Conservation (phyloP, 2,888 invertebrate genomes). For the Unio pictorum region DNA sequence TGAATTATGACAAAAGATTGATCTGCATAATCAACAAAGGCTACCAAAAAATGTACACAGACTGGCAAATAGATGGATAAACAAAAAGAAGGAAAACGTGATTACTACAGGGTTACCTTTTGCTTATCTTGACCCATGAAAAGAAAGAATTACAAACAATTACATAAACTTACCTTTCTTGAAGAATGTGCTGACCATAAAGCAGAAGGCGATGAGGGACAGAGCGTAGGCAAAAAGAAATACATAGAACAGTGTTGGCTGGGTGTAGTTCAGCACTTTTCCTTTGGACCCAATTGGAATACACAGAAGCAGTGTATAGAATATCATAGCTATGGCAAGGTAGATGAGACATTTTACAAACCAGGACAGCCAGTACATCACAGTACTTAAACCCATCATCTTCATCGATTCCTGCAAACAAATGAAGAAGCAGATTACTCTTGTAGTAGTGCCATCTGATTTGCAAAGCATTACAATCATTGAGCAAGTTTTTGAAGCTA, state of each 20-base stretch:
- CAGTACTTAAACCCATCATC: constrained; percentile 88
- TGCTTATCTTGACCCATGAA: too few relatives aligned
- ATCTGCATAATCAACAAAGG: too few relatives aligned
- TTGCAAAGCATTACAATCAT: too few relatives aligned
- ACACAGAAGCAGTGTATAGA: constrained; percentile 70
- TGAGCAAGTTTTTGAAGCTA: too few relatives aligned
- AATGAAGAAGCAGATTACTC: neutral
- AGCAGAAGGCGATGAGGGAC: constrained; percentile 83
- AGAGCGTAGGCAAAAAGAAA: constrained; percentile 82
- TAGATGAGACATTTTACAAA: constrained; percentile 83
- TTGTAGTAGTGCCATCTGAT: too few relatives aligned
- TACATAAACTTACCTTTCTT: constrained; percentile 78
- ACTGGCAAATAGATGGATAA: too few relatives aligned
- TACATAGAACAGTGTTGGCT: constrained; percentile 79
- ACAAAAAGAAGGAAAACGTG: too few relatives aligned
- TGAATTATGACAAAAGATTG: too few relatives aligned
- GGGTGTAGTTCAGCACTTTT: constrained; percentile 67
- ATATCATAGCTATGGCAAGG: constrained; percentile 76
- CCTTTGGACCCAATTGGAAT: constrained; percentile 41
- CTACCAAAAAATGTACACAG: too few relatives aligned
- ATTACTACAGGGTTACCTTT: too few relatives aligned
- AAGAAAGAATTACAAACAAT: too few relatives aligned
- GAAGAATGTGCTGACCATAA: constrained; percentile 86
- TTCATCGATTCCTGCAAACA: constrained; percentile 86
- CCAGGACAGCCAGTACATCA: constrained; percentile 90